A percentile compares a stretch with the other conserved stretches of the same genome.
Evolutionary conservation across 2,888 invertebrate genomes (phyloP).

Genomic region (Phymatocera aterrima): DNA sequence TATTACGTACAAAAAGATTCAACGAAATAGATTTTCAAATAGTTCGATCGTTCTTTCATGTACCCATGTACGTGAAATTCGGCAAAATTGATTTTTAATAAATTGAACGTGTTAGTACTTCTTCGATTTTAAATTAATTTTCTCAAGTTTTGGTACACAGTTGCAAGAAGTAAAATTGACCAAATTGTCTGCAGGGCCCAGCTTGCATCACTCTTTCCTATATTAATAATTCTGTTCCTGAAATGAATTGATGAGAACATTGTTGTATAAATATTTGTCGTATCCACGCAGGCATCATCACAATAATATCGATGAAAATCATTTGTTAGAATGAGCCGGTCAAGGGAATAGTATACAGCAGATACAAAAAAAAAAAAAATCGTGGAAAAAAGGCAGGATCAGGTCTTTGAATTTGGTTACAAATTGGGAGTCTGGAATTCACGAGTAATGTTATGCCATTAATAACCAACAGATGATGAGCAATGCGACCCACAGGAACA

Average conservation of each 20-base stretch:
- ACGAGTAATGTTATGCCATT: slow-evolving; percentile 82
- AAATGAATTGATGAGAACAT: not conserved
- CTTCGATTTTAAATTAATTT: too few species aligned
- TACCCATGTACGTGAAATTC: too few species aligned
- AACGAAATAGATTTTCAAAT: not conserved
- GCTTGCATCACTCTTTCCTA: too few species aligned
- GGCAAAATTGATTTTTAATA: too few species aligned
- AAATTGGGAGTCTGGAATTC: slow-evolving; percentile 28
- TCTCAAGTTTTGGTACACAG: too few species aligned
- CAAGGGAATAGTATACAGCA: slow-evolving; percentile 17
- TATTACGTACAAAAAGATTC: not conserved
- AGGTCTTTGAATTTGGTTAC: slow-evolving; percentile 28
- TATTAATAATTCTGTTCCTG: too few species aligned
- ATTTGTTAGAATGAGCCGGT: slow-evolving; percentile 25
- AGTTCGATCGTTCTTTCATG: too few species aligned
- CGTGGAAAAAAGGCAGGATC: not conserved
- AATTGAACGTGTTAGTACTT: too few species aligned
- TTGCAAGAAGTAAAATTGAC: too few species aligned
- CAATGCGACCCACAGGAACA: slow-evolving; percentile 95
- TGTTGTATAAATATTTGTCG: not conserved
- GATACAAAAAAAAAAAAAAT: slow-evolving; percentile 11
- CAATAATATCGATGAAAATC: slow-evolving; percentile 28
- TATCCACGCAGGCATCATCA: slow-evolving; percentile 40
- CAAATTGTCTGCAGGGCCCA: too few species aligned
- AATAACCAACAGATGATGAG: slow-evolving; percentile 94